A percentile compares a stretch with the other conserved stretches of the same genome.
phyloP scores from a whole-genome alignment of 2,113 vertebrate species.

The Ramphastos sulfuratus region DNA sequence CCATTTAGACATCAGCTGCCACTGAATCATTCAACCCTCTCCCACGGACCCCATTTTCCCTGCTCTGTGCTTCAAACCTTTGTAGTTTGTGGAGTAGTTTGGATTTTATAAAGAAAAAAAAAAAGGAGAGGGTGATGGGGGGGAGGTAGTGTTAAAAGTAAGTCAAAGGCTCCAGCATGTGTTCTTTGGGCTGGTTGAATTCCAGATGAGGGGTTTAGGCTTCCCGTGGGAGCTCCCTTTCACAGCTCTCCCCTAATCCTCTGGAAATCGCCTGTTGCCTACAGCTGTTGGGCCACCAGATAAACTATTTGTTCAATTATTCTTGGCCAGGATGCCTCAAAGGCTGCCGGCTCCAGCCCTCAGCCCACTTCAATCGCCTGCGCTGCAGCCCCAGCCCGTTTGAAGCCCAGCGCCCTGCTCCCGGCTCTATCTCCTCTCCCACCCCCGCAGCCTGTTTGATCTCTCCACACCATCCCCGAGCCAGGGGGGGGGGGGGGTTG shows the following conservation, averaged over 20 bases:
- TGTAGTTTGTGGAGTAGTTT: neutral
- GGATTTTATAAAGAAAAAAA: too few relatives aligned
- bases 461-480: neutral
- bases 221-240: slow-evolving; percentile 78
- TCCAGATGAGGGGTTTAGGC: slow-evolving; percentile 69
- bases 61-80: neutral
- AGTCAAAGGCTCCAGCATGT: slow-evolving; percentile 63
- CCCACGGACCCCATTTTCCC: neutral
- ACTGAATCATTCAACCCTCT: neutral
- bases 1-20: neutral
- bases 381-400: slow-evolving; percentile 42
- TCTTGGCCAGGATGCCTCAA: slow-evolving; percentile 79
- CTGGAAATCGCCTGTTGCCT: slow-evolving; percentile 78
- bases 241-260: slow-evolving; percentile 77
- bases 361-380: slow-evolving; percentile 68
- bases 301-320: slow-evolving; percentile 82
- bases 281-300: slow-evolving; percentile 81
- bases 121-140: neutral
- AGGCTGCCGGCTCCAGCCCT: slow-evolving; percentile 64
- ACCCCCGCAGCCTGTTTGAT: neutral
- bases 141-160: slow-evolving; percentile 10
- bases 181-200: slow-evolving; percentile 52
- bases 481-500: neutral
- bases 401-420: slow-evolving; percentile 36
- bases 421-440: neutral